Base-by-base conservation (phyloP, 2,113 vertebrate genomes). In the Arothron firmamentum region DNA sequence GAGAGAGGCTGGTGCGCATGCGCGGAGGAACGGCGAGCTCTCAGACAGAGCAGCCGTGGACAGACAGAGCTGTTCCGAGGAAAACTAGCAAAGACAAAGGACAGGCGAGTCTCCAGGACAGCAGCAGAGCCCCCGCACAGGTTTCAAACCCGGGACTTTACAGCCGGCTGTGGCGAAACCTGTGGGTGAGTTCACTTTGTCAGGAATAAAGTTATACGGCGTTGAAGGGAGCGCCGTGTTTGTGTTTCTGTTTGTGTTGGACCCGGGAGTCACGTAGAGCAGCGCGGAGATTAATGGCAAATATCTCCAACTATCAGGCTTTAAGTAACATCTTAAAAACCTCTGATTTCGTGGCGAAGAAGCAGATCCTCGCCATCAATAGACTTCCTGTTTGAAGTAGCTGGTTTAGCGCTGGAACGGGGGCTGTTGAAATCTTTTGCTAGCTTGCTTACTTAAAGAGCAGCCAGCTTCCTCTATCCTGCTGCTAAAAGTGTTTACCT, bases 71-170 rank as follows among this genome's bases (percentile, higher is more conserved):
- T 70, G 80, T 61, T 83, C 60, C 82, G 81, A 83, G 85, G 79
- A 75, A 84, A 89, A 88, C 75, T 90, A 87, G 48, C 57, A 68
- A 57, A 89, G 87, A 90, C 87, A 90, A 90, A 90, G 87, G 81
- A 86, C 68, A 65, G 68, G 74, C 59, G 70, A 75, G 65, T 41
- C n/a, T 43, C 62, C 57, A 21, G 65, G 70, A 11, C 67, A 43
- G 52, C 34, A 59, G 62, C 28, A 48, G 16, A 34, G 50, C 58
- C 17, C 17, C 28, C 14, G 28, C 13, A 53, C 4, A 8, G 34
- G 13, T 65, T 66, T 46, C 13, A 6, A 6, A 52, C 12, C 51
- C 34, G 34, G 34, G 11, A 38, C 11, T 12, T 38, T 12, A 38
- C 34, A 38, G 9, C 34, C 9, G 34, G 34, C 34, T 1, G 34